Evolutionary conservation across 2,797 vertebrate genomes (phyloP), one percentile per base, ranked within the genome.

Genomic region (Picus viridis): DNA sequence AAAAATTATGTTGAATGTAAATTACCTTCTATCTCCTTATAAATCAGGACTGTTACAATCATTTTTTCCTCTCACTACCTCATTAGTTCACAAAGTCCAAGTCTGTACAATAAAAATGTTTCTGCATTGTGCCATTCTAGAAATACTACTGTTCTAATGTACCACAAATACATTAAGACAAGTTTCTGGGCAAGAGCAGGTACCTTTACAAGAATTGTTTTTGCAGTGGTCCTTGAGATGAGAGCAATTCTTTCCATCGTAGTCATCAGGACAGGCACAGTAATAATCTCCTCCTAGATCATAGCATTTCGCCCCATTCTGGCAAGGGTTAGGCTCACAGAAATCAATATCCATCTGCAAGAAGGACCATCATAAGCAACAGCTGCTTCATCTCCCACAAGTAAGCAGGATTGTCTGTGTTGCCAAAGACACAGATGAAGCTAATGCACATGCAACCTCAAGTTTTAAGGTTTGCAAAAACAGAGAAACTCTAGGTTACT

Each of bases 161-260:
- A 75, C 7, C 30, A 71, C 10, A 7, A 62, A 30, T 34, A 39
- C 8, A 84, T 39, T 51, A 83, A 19, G 10, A 68, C 5, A 82
- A 34, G 14, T 59, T 86, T 86, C 79, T 57, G 19, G 22, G 77
- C 22, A 86, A 84, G 6, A 91, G 63, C 45, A 82, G 6, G 41
- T 96, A 99, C 99, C 99, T 98, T 97, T 97, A 94, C 99, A 99
- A 27, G 97, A 97, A 94, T 98, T 98, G 51, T 98, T 98, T 59
- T 98, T 99, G 98, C 99, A 99, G 88, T 98, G 98, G 95, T 99
- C 98, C 92, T 99, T 98, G 36, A 98, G 98, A 92, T 98, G 97
- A 0, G 98, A 98, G 61, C 99, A 99, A 85, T 99, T 99, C 92
- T 98, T 99, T 64, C 99, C 99, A 22, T 98, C 98, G 9, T 99